These are phyloP conservation scores for Takifugu bimaculatus DNA, from an alignment of 2,113 vertebrate species.

Conservation along the genomic window DNA sequence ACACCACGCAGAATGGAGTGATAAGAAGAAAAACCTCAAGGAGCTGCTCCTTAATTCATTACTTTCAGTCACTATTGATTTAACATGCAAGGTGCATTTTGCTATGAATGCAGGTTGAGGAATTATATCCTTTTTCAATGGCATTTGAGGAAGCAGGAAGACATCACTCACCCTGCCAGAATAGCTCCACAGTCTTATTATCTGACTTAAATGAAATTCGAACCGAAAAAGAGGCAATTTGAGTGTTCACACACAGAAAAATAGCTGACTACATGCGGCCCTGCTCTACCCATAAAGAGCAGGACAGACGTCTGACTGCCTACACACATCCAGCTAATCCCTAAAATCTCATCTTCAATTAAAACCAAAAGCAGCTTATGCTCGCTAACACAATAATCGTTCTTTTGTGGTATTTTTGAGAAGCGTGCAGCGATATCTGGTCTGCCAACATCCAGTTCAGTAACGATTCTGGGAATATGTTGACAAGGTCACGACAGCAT, in stretches of 20 bases:
- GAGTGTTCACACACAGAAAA: slow-evolving; percentile 53
- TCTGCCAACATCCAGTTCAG: slow-evolving; percentile 4
- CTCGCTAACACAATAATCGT: slow-evolving; percentile 44
- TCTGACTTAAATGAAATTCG: slow-evolving; percentile 66
- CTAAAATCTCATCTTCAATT: slow-evolving; percentile 48
- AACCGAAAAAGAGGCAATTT: slow-evolving; percentile 53
- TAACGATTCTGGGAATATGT: slow-evolving; percentile 16
- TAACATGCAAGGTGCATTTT: slow-evolving; percentile 39
- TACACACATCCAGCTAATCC: slow-evolving; percentile 38
- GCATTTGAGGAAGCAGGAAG: slow-evolving; percentile 28
- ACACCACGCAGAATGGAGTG: slow-evolving; percentile 26
- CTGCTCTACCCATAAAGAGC: slow-evolving; percentile 32
- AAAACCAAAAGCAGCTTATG: slow-evolving; percentile 49
- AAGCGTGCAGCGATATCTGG: slow-evolving; percentile 10
- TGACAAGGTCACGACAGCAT: slow-evolving; percentile 13
- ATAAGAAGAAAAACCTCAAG: slow-evolving; percentile 54
- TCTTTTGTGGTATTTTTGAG: slow-evolving; percentile 12
- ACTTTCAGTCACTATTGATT: slow-evolving; percentile 40
- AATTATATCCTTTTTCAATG: slow-evolving; percentile 29
- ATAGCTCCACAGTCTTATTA: slow-evolving; percentile 49
- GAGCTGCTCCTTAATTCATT: slow-evolving; percentile 32
- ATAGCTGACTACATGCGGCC: slow-evolving; percentile 29
- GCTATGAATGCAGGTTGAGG: slow-evolving; percentile 21
- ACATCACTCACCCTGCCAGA: slow-evolving; percentile 60
- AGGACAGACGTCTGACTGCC: slow-evolving; percentile 13